Base-by-base conservation (phyloP, 2,888 invertebrate species). In the Oegoconia quadripuncta region DNA sequence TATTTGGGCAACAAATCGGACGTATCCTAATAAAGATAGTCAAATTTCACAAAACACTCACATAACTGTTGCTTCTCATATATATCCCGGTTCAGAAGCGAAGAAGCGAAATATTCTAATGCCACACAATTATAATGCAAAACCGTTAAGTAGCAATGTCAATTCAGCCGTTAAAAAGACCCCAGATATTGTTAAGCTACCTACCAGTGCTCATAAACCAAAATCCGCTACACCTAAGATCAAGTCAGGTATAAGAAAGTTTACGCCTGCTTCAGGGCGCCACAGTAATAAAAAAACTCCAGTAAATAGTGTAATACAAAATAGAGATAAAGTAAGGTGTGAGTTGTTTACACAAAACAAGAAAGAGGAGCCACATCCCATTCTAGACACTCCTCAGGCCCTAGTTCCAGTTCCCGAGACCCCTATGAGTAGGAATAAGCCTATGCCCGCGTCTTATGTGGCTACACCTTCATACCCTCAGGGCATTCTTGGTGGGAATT, bases 381-480 rank as follows among this genome's bases (percentile, higher is more conserved):
- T n/a, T n/a, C n/a, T n/a, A n/a, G n/a, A n/a, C n/a, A n/a, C 50
- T 1, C 50, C 47, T 0, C 30, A 37, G 1, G 41, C 52, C n/a
- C 48, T 42, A 0, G 48, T 40, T 0, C 61, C 70, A 0, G 74
- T 62, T 0, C 78, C 76, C 0, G 75, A 77, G 41, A 82, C 83
- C 1, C 83, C 83, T 0, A 7, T 76, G 25, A 79, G 75, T 42
- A 71, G 55, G 42, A 27, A n/a, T n/a, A 75, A 74, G 34, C 62
- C 60, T 1, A 51, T 74, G 39, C 72, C 78, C 1, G 50, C 63
- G 0, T 55, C 74, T 1, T 80, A 73, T 55, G 67, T 55, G 1
- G 83, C 82, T 1, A 87, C 87, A 5, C 87, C 87, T 0, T 84
- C 86, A 1, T 78, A 87, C 42, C 84, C 87, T 2, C 84, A 84